Evolutionary conservation across 1,140 invertebrate species (phyloP), one percentile per base, ranked within the genome.

Genomic region (Ericerus pela): DNA sequence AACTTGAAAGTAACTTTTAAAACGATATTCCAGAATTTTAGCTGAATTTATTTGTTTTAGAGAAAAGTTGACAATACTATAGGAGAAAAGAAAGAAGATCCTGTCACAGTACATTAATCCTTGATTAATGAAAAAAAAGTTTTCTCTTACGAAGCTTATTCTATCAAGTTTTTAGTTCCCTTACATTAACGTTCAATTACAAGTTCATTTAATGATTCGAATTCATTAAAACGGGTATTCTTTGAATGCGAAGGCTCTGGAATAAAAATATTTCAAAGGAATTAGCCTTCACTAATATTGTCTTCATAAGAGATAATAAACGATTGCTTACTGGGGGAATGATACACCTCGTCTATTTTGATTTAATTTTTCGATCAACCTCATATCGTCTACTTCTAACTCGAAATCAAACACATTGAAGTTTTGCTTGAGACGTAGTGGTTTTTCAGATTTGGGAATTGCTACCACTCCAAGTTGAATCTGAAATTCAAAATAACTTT

Each of bases 391-490:
- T 4, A 68, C 59, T 3, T 72, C 69, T 54, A 88, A 65, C 54
- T 73, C 67, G 65, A 87, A 88, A 65, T 84, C 80, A 64, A 80
- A 84, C 38, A 86, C 73, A 54, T 82, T 65, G 61, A 84, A 73
- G 65, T 90, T 90, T 41, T 80, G 73, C 59, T 72, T 68, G 41
- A 88, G 80, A 56, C 85, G 74, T 1, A 71, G 67, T 62, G 79
- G 76, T 16, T 74, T 85, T 10, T 81, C 78, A 8, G 82, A 69
- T 75, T 82, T 81, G 14, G 79, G 79, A 59, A 82, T 77, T 14
- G 75, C 70, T 54, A 75, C 68, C 20, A 75, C 59, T 4, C 70
- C 74, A 37, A 72, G 64, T 63, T 81, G 73, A 24, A 77, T 62
- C 56, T 60, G 28, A 12, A 54, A 20, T 33, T 8, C 16, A 14